Percentiles rank a stretch among this genome's conserved stretches.
phyloP scores from a whole-genome alignment of 2,113 vertebrate species.

The Phyllostomus discolor region DNA sequence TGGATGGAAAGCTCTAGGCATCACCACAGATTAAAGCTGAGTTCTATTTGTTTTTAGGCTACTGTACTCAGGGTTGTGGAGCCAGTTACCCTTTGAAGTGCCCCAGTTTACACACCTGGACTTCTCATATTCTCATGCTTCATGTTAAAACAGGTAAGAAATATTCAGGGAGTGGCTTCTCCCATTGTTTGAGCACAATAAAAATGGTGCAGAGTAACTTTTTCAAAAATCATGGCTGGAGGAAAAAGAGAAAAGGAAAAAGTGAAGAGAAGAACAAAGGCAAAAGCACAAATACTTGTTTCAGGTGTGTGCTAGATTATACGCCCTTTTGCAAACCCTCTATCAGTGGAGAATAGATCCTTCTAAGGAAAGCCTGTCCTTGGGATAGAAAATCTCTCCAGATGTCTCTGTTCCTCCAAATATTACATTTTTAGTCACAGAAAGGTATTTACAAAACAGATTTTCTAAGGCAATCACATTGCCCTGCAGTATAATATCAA shows the following conservation, averaged over 20 bases:
- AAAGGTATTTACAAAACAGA: not conserved
- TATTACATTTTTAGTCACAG: not conserved
- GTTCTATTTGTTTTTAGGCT: not conserved
- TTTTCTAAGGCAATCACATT: not conserved
- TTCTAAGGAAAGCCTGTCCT: not conserved
- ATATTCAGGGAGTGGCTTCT: not conserved
- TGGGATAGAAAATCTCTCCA: not conserved
- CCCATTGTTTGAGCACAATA: not conserved
- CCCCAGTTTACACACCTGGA: not conserved
- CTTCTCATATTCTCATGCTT: not conserved
- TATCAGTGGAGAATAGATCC: not conserved
- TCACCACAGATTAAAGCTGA: not conserved
- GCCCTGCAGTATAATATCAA: constrained; percentile 9
- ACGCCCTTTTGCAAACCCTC: not conserved
- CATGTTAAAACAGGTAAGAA: constrained; percentile 55
- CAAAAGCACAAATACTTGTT: not conserved
- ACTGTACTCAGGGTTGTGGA: not conserved
- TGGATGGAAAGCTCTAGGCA: not conserved
- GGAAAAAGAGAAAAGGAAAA: not conserved
- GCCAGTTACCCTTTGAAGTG: not conserved
- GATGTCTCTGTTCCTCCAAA: not conserved
- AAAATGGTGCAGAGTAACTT: not conserved
- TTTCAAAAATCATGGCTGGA: not conserved
- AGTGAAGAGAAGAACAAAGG: not conserved
- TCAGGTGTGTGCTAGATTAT: not conserved